Evolutionary conservation across 2,888 invertebrate genomes (phyloP).

Genomic region (Hydropsyche betteni): DNA sequence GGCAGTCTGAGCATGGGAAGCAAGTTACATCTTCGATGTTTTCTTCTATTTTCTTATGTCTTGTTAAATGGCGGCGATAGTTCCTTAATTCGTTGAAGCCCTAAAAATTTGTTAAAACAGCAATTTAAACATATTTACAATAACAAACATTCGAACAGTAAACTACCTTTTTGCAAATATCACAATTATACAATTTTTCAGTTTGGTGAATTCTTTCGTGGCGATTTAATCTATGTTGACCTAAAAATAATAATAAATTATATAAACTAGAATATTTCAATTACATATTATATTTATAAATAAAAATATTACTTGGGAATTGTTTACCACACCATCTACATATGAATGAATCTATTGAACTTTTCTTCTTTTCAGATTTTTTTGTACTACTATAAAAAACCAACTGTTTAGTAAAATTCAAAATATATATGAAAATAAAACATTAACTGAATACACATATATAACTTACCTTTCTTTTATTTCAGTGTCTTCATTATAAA

Average conservation of each 20-base stretch:
- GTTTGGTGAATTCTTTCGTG: conserved; percentile 52
- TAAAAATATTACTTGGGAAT: conserved; percentile 44
- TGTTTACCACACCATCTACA: conserved; percentile 49
- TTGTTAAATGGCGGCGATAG: conserved; percentile 53
- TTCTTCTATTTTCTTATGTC: conserved; percentile 55
- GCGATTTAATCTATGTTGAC: conserved; percentile 49
- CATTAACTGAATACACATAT: no score
- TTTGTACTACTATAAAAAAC: neutral
- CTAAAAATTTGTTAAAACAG: conserved; percentile 19
- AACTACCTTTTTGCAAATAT: conserved; percentile 49
- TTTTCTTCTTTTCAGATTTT: neutral
- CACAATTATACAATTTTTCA: conserved; percentile 50
- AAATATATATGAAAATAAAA: no score
- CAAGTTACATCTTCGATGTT: conserved; percentile 43
- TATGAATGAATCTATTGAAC: neutral
- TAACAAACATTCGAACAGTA: no score
- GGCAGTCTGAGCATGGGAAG: conserved; percentile 61
- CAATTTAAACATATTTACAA: neutral
- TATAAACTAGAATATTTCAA: neutral
- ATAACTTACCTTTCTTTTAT: neutral
- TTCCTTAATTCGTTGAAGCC: conserved; percentile 53
- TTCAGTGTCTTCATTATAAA: neutral
- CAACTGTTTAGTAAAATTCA: no score
- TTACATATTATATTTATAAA: conserved; percentile 8
- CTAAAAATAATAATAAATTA: conserved; percentile 39